phyloP scores from a whole-genome alignment of 2,888 invertebrate species.

The Vesta saturnalis region DNA sequence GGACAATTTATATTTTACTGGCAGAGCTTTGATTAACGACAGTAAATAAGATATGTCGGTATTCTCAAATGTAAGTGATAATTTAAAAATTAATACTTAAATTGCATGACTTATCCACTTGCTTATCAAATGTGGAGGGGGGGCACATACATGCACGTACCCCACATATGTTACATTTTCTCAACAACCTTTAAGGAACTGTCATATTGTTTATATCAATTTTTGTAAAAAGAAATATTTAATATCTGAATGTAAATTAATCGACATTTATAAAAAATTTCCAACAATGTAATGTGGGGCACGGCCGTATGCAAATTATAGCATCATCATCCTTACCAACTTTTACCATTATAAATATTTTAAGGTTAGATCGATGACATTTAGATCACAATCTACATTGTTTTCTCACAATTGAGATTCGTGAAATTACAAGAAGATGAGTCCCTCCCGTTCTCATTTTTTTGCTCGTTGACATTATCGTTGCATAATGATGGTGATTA shows the following conservation, averaged over 20 bases:
- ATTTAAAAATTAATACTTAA: too few relatives aligned
- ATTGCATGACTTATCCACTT: too few relatives aligned
- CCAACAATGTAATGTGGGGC: conserved; percentile 37
- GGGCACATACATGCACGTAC: too few relatives aligned
- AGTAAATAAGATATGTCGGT: too few relatives aligned
- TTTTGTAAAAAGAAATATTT: neutral
- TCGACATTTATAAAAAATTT: conserved; percentile 25
- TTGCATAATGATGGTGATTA: neutral
- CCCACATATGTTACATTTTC: too few relatives aligned
- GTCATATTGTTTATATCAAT: neutral
- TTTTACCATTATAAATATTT: conserved; percentile 51
- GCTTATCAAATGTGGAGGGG: too few relatives aligned
- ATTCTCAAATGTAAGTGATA: too few relatives aligned
- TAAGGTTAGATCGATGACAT: conserved; percentile 47
- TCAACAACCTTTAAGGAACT: neutral
- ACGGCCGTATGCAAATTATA: conserved; percentile 42
- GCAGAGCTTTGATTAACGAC: too few relatives aligned
- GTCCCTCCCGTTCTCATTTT: conserved; percentile 19
- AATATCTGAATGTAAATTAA: neutral
- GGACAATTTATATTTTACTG: too few relatives aligned
- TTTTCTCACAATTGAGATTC: conserved; percentile 26
- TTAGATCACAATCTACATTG: conserved; percentile 40
- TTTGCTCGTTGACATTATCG: neutral
- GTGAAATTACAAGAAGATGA: conserved; percentile 33
- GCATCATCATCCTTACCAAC: conserved; percentile 39